phyloP scores from a whole-genome alignment of 1,140 invertebrate species.

The Zaprionus inermis region DNA sequence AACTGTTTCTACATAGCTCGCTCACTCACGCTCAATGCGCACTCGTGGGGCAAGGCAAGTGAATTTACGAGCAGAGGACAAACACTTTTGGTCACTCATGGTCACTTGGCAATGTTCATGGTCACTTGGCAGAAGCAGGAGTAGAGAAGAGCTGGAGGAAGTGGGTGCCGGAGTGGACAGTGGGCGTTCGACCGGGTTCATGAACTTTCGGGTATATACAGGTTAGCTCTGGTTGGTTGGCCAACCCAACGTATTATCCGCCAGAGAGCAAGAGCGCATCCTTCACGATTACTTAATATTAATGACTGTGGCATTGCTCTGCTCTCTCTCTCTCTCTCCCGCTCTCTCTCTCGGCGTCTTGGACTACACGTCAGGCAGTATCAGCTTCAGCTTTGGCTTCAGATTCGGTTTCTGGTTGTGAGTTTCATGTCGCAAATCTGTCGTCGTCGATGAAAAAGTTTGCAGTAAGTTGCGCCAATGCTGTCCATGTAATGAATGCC shows the following conservation, averaged over 20 bases:
- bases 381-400: conserved; percentile 1
- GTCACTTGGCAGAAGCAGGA: conserved; percentile 48
- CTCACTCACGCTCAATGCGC: not conserved
- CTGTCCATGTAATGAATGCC: conserved; percentile 76
- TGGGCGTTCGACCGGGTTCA: conserved; percentile 48
- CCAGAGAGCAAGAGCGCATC: conserved; percentile 67
- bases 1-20: conserved; percentile 43
- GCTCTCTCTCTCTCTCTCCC: too few relatives aligned
- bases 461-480: conserved; percentile 47
- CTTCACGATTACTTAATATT: conserved; percentile 83
- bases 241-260: conserved; percentile 61
- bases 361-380: conserved; percentile 10
- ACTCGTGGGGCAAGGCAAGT: conserved; percentile 30
- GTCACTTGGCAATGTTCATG: conserved; percentile 70
- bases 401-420: conserved; percentile 44
- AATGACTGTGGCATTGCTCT: conserved; percentile 58
- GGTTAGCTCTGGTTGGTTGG: conserved; percentile 47
- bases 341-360: not conserved
- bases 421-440: conserved; percentile 74
- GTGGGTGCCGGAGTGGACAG: not conserved
- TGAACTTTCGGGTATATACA: conserved; percentile 65
- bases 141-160: not conserved
- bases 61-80: conserved; percentile 66
- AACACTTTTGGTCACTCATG: conserved; percentile 67
- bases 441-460: conserved; percentile 74